Evolutionary conservation across 2,888 invertebrate genomes (phyloP).

Genomic region (Sericinus montela): DNA sequence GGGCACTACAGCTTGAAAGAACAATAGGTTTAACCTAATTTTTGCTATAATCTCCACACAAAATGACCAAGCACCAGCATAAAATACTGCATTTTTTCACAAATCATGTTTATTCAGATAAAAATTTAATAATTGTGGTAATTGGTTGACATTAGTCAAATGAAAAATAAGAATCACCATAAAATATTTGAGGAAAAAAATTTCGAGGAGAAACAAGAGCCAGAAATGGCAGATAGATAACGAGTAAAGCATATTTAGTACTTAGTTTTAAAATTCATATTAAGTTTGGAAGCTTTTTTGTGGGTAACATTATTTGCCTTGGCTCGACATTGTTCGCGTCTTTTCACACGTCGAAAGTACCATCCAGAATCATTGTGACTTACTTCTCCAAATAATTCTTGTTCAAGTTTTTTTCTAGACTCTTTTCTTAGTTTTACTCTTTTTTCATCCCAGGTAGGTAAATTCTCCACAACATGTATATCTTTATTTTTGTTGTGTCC

Average conservation of each 20-base stretch:
- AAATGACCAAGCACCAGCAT: too few relatives aligned
- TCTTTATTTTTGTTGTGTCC: neutral
- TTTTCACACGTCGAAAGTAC: conserved; percentile 71
- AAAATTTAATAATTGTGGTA: too few relatives aligned
- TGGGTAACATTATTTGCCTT: conserved; percentile 57
- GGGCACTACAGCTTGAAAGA: too few relatives aligned
- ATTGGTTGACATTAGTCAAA: too few relatives aligned
- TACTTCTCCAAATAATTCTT: conserved; percentile 53
- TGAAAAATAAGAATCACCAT: too few relatives aligned
- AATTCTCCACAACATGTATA: conserved; percentile 15
- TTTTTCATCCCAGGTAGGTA: conserved; percentile 56
- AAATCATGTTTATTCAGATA: too few relatives aligned
- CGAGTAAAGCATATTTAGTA: neutral
- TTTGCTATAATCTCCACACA: too few relatives aligned
- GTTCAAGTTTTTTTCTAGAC: conserved; percentile 56
- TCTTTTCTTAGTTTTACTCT: conserved; percentile 51
- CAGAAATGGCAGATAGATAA: too few relatives aligned
- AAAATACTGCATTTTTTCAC: too few relatives aligned
- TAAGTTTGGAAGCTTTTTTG: conserved; percentile 49
- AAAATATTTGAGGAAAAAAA: too few relatives aligned
- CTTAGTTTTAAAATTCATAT: conserved; percentile 40
- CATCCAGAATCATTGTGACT: conserved; percentile 58
- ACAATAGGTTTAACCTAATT: too few relatives aligned
- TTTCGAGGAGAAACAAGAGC: too few relatives aligned
- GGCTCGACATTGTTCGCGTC: conserved; percentile 64